phyloP scores from a whole-genome alignment of 1,140 invertebrate genomes.

The Sycophila sp. region DNA sequence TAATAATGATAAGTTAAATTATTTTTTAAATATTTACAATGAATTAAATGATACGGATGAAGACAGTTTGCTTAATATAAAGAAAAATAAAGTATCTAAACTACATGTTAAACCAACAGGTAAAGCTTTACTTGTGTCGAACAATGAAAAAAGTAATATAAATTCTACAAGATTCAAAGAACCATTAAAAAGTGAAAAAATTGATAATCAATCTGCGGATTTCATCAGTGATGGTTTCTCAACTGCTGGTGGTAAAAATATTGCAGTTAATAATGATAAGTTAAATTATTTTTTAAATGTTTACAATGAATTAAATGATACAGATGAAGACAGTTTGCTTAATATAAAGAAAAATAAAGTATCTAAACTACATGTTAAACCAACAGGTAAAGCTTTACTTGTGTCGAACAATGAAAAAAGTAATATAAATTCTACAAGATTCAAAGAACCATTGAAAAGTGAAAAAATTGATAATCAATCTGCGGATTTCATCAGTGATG shows the following conservation, averaged over 20 bases:
- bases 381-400: too few relatives aligned
- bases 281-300: conserved; percentile 39
- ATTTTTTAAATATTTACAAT: conserved; percentile 37
- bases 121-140: too few relatives aligned
- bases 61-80: neutral
- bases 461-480: too few relatives aligned
- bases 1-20: conserved; percentile 41
- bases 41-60: conserved; percentile 18
- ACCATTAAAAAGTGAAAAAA: too few relatives aligned
- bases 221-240: conserved; percentile 49
- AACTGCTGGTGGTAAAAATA: conserved; percentile 54
- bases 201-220: too few relatives aligned
- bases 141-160: too few relatives aligned
- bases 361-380: too few relatives aligned
- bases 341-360: conserved; percentile 26
- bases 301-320: conserved; percentile 26
- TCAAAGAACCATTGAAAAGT: too few relatives aligned
- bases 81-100: neutral
- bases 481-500: conserved; percentile 28
- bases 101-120: too few relatives aligned
- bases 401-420: too few relatives aligned
- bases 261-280: conserved; percentile 44
- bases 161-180: too few relatives aligned
- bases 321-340: conserved; percentile 27
- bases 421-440: too few relatives aligned